Conservation (phyloP, 2,888 invertebrate species). For the Ectemnius lituratus region DNA sequence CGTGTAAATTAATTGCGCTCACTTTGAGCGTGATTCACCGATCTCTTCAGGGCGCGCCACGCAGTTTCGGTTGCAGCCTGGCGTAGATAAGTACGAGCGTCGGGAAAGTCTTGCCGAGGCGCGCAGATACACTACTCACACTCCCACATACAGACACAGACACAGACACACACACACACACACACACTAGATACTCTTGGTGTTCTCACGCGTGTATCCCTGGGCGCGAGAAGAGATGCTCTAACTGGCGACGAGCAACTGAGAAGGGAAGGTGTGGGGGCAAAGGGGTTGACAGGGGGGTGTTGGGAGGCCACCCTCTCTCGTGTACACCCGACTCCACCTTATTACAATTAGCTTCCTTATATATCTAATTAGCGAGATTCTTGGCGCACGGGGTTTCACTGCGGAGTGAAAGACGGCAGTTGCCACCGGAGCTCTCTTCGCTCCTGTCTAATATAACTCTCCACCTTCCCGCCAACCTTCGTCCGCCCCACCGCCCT, state of each 20-base stretch:
- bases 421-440: slow-evolving; percentile 71
- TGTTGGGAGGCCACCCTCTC: slow-evolving; percentile 28
- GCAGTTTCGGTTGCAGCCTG: slow-evolving; percentile 52
- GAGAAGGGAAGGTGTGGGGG: slow-evolving; percentile 21
- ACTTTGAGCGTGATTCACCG: slow-evolving; percentile 27
- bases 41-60: slow-evolving; percentile 22
- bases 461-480: slow-evolving; percentile 49
- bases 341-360: slow-evolving; percentile 76
- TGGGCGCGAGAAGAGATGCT: slow-evolving; percentile 35
- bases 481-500: slow-evolving; percentile 53
- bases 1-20: slow-evolving; percentile 34
- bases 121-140: no score
- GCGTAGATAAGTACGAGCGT: slow-evolving; percentile 47
- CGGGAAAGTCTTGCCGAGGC: slow-evolving; percentile 25
- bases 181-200: neutral
- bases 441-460: slow-evolving; percentile 70
- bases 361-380: slow-evolving; percentile 76
- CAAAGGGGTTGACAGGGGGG: neutral
- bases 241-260: slow-evolving; percentile 35
- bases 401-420: slow-evolving; percentile 71
- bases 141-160: no score
- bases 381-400: slow-evolving; percentile 71
- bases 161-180: no score
- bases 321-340: slow-evolving; percentile 72
- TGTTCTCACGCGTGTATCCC: slow-evolving; percentile 33